Conservation (phyloP, 2,888 invertebrate species). For the Alitta virens region DNA sequence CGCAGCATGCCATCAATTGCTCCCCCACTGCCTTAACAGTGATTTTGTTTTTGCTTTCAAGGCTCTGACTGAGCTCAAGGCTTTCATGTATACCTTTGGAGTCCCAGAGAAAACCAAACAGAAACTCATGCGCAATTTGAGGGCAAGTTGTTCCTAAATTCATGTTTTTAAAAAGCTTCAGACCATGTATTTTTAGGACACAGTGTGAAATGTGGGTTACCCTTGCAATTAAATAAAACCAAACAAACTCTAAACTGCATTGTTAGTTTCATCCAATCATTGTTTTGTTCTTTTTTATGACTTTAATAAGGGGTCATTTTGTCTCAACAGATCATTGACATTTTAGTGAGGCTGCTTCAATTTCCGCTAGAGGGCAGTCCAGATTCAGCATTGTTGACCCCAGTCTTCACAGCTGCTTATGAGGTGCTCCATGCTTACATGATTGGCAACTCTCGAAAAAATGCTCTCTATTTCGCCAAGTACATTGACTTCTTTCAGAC, state of each 20-base stretch:
- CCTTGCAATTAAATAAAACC: too few relatives aligned
- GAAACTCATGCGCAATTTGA: slow-evolving; percentile 36
- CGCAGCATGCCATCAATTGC: too few relatives aligned
- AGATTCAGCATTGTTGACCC: slow-evolving; percentile 26
- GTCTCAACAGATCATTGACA: slow-evolving; percentile 34
- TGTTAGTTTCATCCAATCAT: too few relatives aligned
- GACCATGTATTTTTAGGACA: too few relatives aligned
- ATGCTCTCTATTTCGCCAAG: slow-evolving; percentile 41
- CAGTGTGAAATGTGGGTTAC: too few relatives aligned
- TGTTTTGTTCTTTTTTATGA: too few relatives aligned
- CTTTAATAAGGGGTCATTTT: too few relatives aligned
- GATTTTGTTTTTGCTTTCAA: slow-evolving; percentile 6
- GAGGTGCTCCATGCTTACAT: slow-evolving; percentile 37
- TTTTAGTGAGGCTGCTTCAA: slow-evolving; percentile 34
- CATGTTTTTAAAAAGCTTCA: too few relatives aligned
- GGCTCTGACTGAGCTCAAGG: slow-evolving; percentile 32
- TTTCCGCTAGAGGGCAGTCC: slow-evolving; percentile 30
- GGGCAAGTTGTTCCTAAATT: too few relatives aligned
- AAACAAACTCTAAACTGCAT: too few relatives aligned
- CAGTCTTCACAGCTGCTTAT: slow-evolving; percentile 31
- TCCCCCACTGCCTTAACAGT: neutral
- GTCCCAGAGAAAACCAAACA: slow-evolving; percentile 32
- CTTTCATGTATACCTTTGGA: slow-evolving; percentile 32
- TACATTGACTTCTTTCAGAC: slow-evolving; percentile 42
- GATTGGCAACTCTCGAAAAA: slow-evolving; percentile 39